Base-by-base conservation (phyloP, 2,888 invertebrate genomes). In the Thumatha senex region DNA sequence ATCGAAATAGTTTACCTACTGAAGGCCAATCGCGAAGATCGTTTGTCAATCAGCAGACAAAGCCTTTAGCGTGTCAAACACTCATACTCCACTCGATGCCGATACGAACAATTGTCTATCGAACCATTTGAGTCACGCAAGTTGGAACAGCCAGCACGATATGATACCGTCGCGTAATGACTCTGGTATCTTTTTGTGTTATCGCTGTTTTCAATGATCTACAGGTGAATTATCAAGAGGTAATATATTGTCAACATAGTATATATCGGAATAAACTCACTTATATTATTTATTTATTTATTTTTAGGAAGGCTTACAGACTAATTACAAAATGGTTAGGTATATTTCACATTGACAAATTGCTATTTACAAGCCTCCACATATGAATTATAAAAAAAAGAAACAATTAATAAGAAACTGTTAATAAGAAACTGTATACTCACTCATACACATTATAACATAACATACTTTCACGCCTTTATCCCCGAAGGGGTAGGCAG, bases 111-210 rank as follows among this genome's bases (percentile, higher is more conserved):
- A 73, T 71, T 70, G 72, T 61, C 73, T 62, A 76, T 82, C 68
- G 74, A 82, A 79, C 70, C 69, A 71, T 73, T 75, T 69, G 47
- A 79, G 80, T 82, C 87, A 86, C 86, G 86, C 84, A 63, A 83
- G 59, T 59, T 52, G 63, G 65, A 57, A 67, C 67, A 64, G 46
- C 51, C 58, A 64, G 61, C 68, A 76, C 69, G 65, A 61, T 68
- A 58, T 67, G 67, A 60, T 67, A 64, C 67, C 63, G 53, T 63
- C 48, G 63, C 60, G 57, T 72, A 74, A 76, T 76, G 71, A 69
- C 68, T 63, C 36, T 59, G 63, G 66, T 76, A 80, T 64, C 71
- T 60, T 47, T 51, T 54, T 38, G 54, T 59, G 60, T 67, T 72
- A 73, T 73, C 63, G 40, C 54, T 38, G n/a, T 56, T 53, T 62